Base-by-base conservation (phyloP, 1,140 invertebrate genomes). In the Trichonephila clavipes region DNA sequence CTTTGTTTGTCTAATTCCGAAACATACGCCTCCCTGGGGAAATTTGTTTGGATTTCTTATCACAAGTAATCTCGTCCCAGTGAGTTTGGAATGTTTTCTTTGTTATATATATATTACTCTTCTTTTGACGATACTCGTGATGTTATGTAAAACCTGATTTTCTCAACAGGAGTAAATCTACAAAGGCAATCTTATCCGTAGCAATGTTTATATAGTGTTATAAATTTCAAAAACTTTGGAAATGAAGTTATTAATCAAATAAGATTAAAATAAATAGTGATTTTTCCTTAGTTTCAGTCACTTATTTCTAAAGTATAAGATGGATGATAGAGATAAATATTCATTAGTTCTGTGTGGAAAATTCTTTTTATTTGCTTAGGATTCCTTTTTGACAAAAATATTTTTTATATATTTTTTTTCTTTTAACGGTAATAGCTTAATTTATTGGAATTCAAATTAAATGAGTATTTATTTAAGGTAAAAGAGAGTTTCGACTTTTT, bases 1-100 rank as follows among this genome's bases (percentile, higher is more conserved):
- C 51, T 85, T 85, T 85, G 82, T 85, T 85, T 85, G 51, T 24
- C 58, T 85, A 85, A 85, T 59, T 85, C 34, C 51, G 14, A 14
- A 85, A 61, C 19, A 85, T 59, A 59, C 51, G 51, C 24, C 58
- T 85, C 40, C 21, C 82, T 12, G n/a, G 82, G 82, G 82, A 85
- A 85, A 85, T 85, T 28, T 59, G 44, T 85, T 85, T 28, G 44
- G 44, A 58, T 85, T 58, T 85, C 21, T 44, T 59, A 85, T 34
- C 82, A 24, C 21, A 1, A 59, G 51, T 85, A 24, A 85, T 58
- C 44, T 85, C 58, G 44, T 85, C 51, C 58, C 14, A 10, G 16
- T 3, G n/a, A 59, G 10, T 85, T 58, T 59, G 10, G 51, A 28
- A 85, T 85, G 44, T 85, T 77, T 69, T 34, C 24, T 77, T 77